Percentiles rank a stretch among this genome's conserved stretches.
phyloP scores from a whole-genome alignment of 2,113 vertebrate species.

The Turnix velox region DNA sequence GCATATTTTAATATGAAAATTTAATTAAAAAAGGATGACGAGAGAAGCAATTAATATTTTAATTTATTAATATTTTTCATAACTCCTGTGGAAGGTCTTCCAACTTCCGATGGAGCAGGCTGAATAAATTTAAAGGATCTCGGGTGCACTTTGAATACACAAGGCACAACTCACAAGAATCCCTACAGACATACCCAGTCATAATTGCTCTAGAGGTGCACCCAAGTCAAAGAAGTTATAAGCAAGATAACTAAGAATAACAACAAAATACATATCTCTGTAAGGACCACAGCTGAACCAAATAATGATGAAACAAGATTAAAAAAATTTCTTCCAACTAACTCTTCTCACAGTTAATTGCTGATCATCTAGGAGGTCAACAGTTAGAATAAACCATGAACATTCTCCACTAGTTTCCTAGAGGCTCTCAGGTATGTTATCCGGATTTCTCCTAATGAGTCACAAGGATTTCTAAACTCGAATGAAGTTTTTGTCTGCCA shows the following conservation, averaged over 20 bases:
- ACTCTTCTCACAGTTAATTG: neutral
- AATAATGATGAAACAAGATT: neutral
- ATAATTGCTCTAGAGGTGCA: neutral
- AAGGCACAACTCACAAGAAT: neutral
- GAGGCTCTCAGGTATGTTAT: neutral
- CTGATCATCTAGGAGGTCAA: neutral
- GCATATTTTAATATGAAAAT: neutral
- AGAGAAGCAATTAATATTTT: neutral
- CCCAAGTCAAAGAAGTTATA: neutral
- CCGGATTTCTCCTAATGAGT: neutral
- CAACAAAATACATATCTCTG: neutral
- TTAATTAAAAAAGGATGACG: neutral
- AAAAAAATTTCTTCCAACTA: neutral
- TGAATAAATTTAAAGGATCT: neutral
- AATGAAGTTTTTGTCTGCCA: neutral
- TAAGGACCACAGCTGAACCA: neutral
- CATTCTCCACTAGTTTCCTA: neutral
- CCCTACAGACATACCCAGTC: neutral
- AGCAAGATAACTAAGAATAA: neutral
- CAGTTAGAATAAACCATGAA: neutral
- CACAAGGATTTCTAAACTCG: neutral
- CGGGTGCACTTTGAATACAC: neutral
- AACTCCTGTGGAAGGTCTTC: neutral
- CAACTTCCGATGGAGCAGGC: neutral
- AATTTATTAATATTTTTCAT: neutral